A percentile compares a stretch with the other conserved stretches of the same genome.
phyloP scores from a whole-genome alignment of 2,797 vertebrate species.

The Eulemur albifrons region DNA sequence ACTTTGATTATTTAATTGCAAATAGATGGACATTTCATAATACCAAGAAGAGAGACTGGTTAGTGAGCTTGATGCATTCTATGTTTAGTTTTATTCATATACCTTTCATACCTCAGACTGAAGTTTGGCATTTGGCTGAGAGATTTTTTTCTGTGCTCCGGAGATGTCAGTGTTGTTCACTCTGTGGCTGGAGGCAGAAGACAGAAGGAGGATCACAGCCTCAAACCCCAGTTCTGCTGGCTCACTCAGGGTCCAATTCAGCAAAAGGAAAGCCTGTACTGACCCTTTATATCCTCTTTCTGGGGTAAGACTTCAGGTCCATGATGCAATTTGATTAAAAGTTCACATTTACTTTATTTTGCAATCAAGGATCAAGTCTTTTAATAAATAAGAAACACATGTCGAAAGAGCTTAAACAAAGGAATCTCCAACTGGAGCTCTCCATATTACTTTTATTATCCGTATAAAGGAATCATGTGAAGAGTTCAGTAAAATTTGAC shows the following conservation, averaged over 20 bases:
- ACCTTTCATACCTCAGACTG: background rate
- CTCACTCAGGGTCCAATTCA: background rate
- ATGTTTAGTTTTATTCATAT: background rate
- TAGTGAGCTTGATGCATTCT: background rate
- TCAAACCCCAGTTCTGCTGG: background rate
- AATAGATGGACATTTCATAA: background rate
- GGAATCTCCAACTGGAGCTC: background rate
- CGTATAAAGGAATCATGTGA: background rate
- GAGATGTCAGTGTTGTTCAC: background rate
- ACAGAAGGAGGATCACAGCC: background rate
- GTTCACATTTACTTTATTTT: background rate
- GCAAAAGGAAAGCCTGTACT: background rate
- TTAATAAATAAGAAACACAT: background rate
- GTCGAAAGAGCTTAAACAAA: background rate
- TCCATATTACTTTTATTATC: background rate
- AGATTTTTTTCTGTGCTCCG: background rate
- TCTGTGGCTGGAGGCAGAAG: background rate
- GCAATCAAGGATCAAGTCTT: background rate
- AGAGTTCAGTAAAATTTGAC: background rate
- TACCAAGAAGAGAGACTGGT: background rate
- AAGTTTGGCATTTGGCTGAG: background rate
- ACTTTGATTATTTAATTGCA: background rate
- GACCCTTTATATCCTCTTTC: background rate
- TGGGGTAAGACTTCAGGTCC: background rate
- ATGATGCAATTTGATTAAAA: background rate